phyloP scores from a whole-genome alignment of 2,888 invertebrate species.

The Drosophila colorata region DNA sequence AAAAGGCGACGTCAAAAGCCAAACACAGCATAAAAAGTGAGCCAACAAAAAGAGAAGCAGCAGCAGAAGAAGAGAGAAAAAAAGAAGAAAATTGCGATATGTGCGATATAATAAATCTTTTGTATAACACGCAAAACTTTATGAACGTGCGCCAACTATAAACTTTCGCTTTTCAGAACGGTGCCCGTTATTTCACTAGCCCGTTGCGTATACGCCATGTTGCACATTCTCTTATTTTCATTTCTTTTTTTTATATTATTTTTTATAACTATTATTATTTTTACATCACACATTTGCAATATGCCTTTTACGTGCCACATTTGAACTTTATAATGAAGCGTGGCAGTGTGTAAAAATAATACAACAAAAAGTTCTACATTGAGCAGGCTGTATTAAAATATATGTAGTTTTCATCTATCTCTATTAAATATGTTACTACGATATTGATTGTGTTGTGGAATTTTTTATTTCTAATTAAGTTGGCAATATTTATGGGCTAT shows the following conservation, averaged over 20 bases:
- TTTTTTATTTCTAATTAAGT: too few relatives aligned
- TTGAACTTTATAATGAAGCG: slow-evolving; percentile 24
- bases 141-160: slow-evolving; percentile 77
- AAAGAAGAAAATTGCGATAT: slow-evolving; percentile 54
- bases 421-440: background rate
- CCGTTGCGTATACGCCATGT: slow-evolving; percentile 69
- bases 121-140: slow-evolving; percentile 78
- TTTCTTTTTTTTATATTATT: slow-evolving; percentile 34
- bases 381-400: background rate
- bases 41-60: slow-evolving; percentile 30
- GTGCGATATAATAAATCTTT: slow-evolving; percentile 76
- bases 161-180: slow-evolving; percentile 72
- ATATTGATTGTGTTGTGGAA: background rate
- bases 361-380: background rate
- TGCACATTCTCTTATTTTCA: slow-evolving; percentile 40
- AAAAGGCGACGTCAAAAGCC: slow-evolving; percentile 46
- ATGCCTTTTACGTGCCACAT: slow-evolving; percentile 7
- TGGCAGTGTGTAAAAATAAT: background rate
- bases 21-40: slow-evolving; percentile 51
- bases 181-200: slow-evolving; percentile 33
- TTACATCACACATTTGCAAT: slow-evolving; percentile 17
- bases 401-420: background rate
- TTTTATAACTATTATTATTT: slow-evolving; percentile 54
- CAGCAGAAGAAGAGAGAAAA: slow-evolving; percentile 29
- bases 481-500: too few relatives aligned